Base-by-base conservation (phyloP, 2,888 invertebrate genomes). In the Troides aeacus region DNA sequence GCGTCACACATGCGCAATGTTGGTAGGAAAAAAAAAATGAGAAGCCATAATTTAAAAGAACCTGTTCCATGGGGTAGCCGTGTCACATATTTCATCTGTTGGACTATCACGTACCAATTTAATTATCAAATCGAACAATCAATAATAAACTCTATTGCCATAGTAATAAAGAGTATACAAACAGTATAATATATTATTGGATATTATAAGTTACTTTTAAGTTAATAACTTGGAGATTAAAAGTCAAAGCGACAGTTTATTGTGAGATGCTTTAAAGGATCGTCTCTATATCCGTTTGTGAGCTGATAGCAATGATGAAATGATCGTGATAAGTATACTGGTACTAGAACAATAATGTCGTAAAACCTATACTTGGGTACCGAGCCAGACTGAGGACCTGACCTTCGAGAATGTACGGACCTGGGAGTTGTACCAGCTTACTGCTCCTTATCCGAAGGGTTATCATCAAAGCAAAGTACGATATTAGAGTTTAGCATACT, bases 31-130 rank as follows among this genome's bases (percentile, higher is more conserved):
- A 75, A 81, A 77, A 81, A 84, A 85, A 82, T 85, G 86, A 87
- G 88, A 87, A 81, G 80, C 79, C 81, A 89, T 91, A 91, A 91
- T 91, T 89, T 85, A 84, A 87, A 86, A 81, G 78, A 87, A 91
- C 91, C 91, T 90, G 90, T 86, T 87, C 79, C 76, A 77, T 78
- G 78, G 85, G 88, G 84, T 86, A 84, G 83, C 81, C 82, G 83
- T 87, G 84, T 86, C 84, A 84, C 74, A 70, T 72, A 72, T 70
- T 73, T 74, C 73, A 72, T 71, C 70, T 72, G 64, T 66, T 66
- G 69, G 46, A 66, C 57, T 62, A 65, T 57, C 78, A 77, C 53
- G 24, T 46, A 58, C 66, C 57, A 46, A 64, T 18, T 30, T 18
- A 30, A 66, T 18, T n/a, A n/a, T 12, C 23, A 64, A 62, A 36